A percentile compares a stretch with the other conserved stretches of the same genome.
Conservation (phyloP, 2,888 invertebrate species). For the Eristalis arbustorum region DNA sequence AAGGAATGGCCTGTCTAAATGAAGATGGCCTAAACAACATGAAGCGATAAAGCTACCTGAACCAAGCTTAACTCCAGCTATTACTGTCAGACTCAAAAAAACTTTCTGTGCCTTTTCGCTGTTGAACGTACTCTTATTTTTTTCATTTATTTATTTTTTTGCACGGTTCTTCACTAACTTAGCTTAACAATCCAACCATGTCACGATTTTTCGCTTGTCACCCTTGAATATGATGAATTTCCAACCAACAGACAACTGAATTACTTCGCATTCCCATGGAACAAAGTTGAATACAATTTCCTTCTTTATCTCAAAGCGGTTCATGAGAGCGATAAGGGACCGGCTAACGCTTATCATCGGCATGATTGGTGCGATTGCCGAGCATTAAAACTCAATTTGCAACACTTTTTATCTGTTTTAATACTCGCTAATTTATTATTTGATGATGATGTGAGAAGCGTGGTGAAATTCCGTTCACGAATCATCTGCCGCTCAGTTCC, state of each 20-base stretch:
- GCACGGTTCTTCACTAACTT: background rate
- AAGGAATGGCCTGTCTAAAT: no score
- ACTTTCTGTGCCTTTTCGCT: no score
- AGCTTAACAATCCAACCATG: background rate
- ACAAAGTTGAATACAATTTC: background rate
- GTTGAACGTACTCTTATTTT: no score
- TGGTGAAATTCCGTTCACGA: conserved; percentile 2
- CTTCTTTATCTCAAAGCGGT: background rate
- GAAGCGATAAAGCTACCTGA: no score
- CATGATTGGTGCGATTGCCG: conserved; percentile 7
- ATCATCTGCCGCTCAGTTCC: background rate
- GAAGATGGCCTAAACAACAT: no score
- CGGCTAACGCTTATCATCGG: background rate
- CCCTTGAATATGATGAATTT: background rate
- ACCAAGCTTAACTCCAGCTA: no score
- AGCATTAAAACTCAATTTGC: conserved; percentile 19
- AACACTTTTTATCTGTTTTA: background rate
- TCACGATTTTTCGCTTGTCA: background rate
- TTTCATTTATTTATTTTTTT: no score
- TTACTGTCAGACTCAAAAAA: no score
- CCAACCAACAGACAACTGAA: background rate
- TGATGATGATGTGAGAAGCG: conserved; percentile 10
- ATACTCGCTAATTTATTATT: background rate
- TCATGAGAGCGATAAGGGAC: conserved; percentile 6
- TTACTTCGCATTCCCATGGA: background rate